These are phyloP conservation scores for Syngnathus rostellatus DNA, from an alignment of 2,797 vertebrate genomes.

Conservation along the genomic window DNA sequence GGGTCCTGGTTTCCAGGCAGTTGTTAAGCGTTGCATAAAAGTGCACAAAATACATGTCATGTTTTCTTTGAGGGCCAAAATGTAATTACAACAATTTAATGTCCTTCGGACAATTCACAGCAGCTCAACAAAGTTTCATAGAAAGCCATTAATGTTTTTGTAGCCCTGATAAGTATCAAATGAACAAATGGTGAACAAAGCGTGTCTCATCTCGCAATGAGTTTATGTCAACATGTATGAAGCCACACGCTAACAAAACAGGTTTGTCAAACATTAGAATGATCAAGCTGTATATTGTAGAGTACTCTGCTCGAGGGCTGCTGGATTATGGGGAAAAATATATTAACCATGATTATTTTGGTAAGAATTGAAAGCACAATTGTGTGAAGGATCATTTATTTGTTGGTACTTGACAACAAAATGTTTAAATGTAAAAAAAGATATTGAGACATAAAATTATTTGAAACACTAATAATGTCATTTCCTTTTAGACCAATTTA, in stretches of 20 bases:
- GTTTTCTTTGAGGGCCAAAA: neutral
- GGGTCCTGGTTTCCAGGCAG: neutral
- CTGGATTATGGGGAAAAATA: no score
- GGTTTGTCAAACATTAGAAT: neutral
- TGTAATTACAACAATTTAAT: neutral
- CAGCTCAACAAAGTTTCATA: neutral
- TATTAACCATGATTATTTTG: no score
- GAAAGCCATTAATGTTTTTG: neutral
- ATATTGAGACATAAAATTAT: no score
- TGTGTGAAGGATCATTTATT: no score
- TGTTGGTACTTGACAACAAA: no score
- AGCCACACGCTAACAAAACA: neutral
- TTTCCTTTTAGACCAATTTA: no score
- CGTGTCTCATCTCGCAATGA: neutral
- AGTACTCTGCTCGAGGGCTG: neutral
- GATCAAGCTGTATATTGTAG: neutral
- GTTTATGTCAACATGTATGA: neutral
- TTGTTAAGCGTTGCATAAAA: neutral
- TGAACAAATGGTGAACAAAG: neutral
- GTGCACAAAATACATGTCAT: neutral
- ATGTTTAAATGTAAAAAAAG: no score
- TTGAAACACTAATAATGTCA: no score
- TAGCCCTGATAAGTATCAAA: neutral
- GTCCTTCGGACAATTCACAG: neutral
- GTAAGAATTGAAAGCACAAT: no score